Evolutionary conservation across 92 coral and sea anemone species (phyloP).

Genomic region (Palythoa heliodiscus): DNA sequence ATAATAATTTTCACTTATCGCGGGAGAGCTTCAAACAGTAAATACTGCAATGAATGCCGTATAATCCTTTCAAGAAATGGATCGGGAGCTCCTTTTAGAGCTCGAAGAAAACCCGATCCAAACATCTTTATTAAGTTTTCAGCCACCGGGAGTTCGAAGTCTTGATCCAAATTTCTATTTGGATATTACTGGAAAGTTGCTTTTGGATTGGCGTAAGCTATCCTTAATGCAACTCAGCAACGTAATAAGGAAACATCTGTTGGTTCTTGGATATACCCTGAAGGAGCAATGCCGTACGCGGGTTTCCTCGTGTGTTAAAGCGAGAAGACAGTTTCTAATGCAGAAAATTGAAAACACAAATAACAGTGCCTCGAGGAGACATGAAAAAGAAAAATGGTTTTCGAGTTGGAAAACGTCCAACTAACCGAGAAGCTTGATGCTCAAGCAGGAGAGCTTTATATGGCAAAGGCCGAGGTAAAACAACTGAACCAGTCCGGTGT

Average conservation of each 20-base stretch:
- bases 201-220: constrained; percentile 3
- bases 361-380: background rate
- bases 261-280: background rate
- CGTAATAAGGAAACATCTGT: background rate
- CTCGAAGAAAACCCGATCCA: constrained; percentile 13
- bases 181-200: background rate
- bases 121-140: constrained; percentile 7
- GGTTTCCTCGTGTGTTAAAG: background rate
- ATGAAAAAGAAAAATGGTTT: background rate
- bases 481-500: constrained; percentile 4
- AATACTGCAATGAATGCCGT: constrained; percentile 5
- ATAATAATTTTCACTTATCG: background rate
- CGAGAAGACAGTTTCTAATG: background rate
- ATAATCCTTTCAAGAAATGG: background rate
- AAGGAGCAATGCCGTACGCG: background rate
- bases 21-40: constrained; percentile 13
- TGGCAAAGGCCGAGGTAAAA: background rate
- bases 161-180: background rate
- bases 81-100: background rate
- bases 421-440: background rate
- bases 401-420: background rate
- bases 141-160: background rate
- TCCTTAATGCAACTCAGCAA: constrained; percentile 1
- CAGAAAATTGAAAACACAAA: background rate
- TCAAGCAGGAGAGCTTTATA: background rate